Percentiles rank a stretch among this genome's conserved stretches.
These are phyloP conservation scores for Staurois parvus DNA, from an alignment of 2,797 vertebrate species.

Conservation along the genomic window DNA sequence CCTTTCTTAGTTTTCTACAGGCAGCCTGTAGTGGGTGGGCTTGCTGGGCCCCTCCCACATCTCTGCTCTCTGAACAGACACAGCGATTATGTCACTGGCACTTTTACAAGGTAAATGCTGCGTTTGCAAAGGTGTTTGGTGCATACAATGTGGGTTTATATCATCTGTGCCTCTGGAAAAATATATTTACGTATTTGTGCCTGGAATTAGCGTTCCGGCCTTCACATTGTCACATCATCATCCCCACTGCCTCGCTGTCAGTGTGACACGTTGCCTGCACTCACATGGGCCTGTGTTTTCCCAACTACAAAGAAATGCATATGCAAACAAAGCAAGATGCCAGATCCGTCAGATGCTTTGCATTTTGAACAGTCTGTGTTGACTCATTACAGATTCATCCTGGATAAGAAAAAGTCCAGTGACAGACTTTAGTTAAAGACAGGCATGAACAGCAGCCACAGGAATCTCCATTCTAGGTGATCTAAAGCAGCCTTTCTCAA, in stretches of 20 bases:
- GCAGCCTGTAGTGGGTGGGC: too few relatives aligned
- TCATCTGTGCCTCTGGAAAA: too few relatives aligned
- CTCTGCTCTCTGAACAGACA: too few relatives aligned
- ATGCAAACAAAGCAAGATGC: constrained; percentile 20
- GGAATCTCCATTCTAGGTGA: not conserved
- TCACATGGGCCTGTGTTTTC: not conserved
- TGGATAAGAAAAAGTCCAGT: constrained; percentile 9
- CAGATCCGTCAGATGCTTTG: constrained; percentile 42
- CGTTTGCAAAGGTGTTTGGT: too few relatives aligned
- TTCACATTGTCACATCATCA: not conserved
- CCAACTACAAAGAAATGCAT: constrained; percentile 19
- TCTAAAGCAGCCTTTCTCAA: not conserved
- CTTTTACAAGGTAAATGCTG: too few relatives aligned
- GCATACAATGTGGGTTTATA: too few relatives aligned
- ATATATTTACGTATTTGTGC: too few relatives aligned
- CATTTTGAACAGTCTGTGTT: constrained; percentile 22
- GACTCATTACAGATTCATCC: constrained; percentile 33
- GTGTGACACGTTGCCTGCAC: not conserved
- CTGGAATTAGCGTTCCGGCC: too few relatives aligned
- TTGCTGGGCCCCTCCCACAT: too few relatives aligned
- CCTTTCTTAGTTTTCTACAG: too few relatives aligned
- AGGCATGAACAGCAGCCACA: not conserved
- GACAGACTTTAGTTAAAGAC: not conserved
- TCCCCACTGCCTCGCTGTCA: constrained; percentile 3
- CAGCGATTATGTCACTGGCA: too few relatives aligned